Base-by-base conservation (phyloP, 2,797 vertebrate genomes). In the Acrocephalus scirpaceus region DNA sequence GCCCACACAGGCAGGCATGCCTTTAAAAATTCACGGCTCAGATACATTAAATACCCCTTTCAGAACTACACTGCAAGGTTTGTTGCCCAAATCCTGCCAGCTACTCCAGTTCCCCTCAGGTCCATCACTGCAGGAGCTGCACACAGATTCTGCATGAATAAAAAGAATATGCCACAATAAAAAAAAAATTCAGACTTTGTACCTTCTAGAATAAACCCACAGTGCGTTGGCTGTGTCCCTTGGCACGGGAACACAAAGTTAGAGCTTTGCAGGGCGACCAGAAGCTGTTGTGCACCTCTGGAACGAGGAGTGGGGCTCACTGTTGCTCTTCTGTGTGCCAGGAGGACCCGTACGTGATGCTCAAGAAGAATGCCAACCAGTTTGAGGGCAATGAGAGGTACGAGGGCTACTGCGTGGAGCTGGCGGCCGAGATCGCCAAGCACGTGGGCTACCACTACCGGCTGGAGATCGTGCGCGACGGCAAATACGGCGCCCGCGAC, bases 331-430 rank as follows among this genome's bases (percentile, higher is more conserved):
- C 57, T 96, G 64, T 94, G 94, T 64, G 48, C 90, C 97, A 99
- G 99, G 99, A 99, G 97, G 98, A 99, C 30, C 99, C 99, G 4
- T 99, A 99, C 2, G 99, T 99, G 96, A 99, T 99, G 99, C 98
- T 99, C 88, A 99, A 99, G 98, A 99, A 99, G 97, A 99, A 99
- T 2, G 99, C 99, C 25, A 99, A 99, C 82, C 98, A 99, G 95
- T 98, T 99, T 56, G 97, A 97, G 80, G 99, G 99, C 53, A 99
- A 99, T 4, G 98, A 99, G 90, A 99, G 98, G 93, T 99, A 99
- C 1, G 99, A 99, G 96, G 99, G 99, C 85, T 99, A 99, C 97
- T 99, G 99, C 2, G 99, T 99, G 34, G 99, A 99, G 96, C 98
- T 99, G 47, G 99, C 99, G 1, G 99, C 99, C 2, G 99, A 99